These are phyloP conservation scores for Herpetotheres cachinnans DNA, from an alignment of 2,113 vertebrate species.

Conservation along the genomic window DNA sequence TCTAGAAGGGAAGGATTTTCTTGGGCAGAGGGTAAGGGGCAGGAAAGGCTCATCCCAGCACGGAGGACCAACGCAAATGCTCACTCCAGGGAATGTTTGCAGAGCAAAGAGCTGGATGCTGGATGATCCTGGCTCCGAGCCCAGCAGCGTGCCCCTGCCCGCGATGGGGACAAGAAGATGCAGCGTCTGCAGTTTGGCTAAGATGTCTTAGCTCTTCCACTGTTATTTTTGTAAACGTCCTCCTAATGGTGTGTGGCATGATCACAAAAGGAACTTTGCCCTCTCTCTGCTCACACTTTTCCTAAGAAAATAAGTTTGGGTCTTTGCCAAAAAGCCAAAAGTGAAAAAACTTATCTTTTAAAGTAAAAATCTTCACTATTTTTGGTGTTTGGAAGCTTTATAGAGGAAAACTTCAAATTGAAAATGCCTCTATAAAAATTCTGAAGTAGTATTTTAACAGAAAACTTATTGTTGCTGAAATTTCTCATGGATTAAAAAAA, in stretches of 20 bases:
- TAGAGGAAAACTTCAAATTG: background rate
- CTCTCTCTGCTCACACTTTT: background rate
- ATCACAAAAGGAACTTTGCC: background rate
- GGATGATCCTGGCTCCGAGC: background rate
- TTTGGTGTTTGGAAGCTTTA: background rate
- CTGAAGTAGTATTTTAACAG: background rate
- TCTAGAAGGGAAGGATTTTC: background rate
- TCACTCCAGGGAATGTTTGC: background rate
- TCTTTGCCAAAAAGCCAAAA: background rate
- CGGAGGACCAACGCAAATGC: background rate
- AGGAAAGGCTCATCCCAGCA: background rate
- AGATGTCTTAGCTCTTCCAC: background rate
- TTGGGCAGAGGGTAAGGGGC: background rate
- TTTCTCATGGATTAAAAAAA: rapidly evolving
- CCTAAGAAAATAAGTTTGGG: background rate
- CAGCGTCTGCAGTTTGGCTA: background rate
- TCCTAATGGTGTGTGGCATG: background rate
- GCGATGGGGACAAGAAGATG: background rate
- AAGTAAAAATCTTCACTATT: background rate
- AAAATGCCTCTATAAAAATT: background rate
- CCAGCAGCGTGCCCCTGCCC: background rate
- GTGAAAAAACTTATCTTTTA: background rate
- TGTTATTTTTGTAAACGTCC: background rate
- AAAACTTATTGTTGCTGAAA: background rate
- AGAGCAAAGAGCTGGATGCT: background rate